Evolutionary conservation across 2,113 vertebrate genomes (phyloP).

Genomic region (Calidris pygmaea): DNA sequence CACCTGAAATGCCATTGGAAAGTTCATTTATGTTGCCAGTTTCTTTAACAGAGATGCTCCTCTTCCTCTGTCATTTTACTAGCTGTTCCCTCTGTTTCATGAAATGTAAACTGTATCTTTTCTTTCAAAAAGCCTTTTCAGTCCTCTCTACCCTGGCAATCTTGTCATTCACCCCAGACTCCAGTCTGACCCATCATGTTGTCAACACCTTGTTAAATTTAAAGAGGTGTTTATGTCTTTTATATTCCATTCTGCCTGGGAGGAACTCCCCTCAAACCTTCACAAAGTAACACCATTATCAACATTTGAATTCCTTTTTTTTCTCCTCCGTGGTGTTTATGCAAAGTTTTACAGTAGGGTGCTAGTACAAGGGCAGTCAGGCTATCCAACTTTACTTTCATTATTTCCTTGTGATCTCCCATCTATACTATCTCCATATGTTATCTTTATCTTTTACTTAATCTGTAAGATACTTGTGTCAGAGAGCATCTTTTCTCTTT

Average conservation of each 20-base stretch:
- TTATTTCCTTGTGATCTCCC: background rate
- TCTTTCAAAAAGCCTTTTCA: background rate
- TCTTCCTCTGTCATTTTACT: background rate
- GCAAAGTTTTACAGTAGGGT: background rate
- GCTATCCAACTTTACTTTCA: background rate
- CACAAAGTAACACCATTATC: background rate
- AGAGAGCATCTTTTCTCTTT: background rate
- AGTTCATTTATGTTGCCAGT: background rate
- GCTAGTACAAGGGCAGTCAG: background rate
- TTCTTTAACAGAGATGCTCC: background rate
- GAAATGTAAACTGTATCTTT: background rate
- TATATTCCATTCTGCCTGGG: background rate
- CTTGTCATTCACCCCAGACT: background rate
- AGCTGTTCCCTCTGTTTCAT: background rate
- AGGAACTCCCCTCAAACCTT: background rate
- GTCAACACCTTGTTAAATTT: background rate
- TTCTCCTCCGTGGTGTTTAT: background rate
- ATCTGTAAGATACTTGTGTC: background rate
- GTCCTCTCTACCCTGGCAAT: background rate
- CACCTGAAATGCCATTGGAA: background rate
- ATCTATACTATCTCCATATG: background rate
- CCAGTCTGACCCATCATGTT: background rate
- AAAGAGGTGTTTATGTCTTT: background rate
- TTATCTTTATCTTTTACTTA: background rate
- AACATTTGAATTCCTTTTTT: background rate